These are phyloP conservation scores for Rhinogobius similis DNA, from an alignment of 2,113 vertebrate species.

Conservation along the genomic window DNA sequence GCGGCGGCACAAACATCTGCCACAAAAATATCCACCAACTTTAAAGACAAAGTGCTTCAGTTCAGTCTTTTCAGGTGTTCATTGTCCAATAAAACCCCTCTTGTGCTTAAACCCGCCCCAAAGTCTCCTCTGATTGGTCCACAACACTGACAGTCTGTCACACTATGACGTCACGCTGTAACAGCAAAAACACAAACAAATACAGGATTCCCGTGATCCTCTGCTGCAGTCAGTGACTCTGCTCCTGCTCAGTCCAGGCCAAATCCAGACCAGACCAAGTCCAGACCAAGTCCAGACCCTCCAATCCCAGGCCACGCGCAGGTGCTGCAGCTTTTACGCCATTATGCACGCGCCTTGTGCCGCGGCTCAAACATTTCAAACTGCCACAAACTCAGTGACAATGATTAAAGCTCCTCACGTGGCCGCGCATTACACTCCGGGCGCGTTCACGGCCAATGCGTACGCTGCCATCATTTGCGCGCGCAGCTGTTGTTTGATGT, in stretches of 20 bases:
- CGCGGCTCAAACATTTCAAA: slow-evolving; percentile 21
- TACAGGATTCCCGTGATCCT: slow-evolving; percentile 3
- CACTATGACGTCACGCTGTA: slow-evolving; percentile 7
- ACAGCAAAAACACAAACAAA: slow-evolving; percentile 6
- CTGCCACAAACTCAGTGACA: slow-evolving; percentile 1
- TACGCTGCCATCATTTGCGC: slow-evolving; percentile 75
- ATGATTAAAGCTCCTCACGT: slow-evolving; percentile 15
- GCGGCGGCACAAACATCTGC: slow-evolving; percentile 36
- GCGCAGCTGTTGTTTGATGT: slow-evolving; percentile 85
- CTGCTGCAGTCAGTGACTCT: slow-evolving; percentile 8
- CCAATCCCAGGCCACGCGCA: slow-evolving; percentile 1
- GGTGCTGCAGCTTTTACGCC: not conserved
- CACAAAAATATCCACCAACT: slow-evolving; percentile 4
- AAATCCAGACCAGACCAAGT: not conserved
- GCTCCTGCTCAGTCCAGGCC: not conserved
- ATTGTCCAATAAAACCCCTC: not conserved
- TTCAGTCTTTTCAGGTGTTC: not conserved
- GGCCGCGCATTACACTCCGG: slow-evolving; percentile 42
- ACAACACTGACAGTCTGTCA: slow-evolving; percentile 1
- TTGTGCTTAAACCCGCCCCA: not conserved
- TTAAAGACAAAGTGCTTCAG: not conserved
- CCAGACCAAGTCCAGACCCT: not conserved
- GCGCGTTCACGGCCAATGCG: slow-evolving; percentile 63
- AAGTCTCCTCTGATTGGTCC: not conserved
- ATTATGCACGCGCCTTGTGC: slow-evolving; percentile 5